phyloP scores from a whole-genome alignment of 2,797 vertebrate genomes.

The Danio jaintianensis region DNA sequence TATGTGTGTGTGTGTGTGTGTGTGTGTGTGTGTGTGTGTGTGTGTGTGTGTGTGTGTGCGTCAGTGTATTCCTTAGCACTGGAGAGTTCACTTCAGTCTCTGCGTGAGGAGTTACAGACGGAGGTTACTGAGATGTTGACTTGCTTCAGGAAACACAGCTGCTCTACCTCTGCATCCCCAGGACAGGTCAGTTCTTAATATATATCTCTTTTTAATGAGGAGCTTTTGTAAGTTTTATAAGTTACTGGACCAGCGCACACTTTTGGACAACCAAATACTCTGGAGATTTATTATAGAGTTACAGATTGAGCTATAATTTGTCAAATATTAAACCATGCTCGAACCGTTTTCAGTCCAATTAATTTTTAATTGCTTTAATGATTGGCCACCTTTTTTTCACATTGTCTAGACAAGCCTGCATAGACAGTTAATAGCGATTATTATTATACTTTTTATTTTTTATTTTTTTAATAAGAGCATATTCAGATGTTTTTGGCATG shows the following conservation, averaged over 20 bases:
- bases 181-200: constrained; percentile 74
- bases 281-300: neutral
- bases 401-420: neutral
- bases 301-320: neutral
- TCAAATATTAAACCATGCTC: neutral
- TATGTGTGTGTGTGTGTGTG: too few relatives aligned
- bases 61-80: constrained; percentile 77
- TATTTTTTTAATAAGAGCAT: too few relatives aligned
- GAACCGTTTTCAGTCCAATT: neutral
- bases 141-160: constrained; percentile 80
- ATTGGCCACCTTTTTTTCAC: neutral
- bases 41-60: too few relatives aligned
- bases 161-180: constrained; percentile 73
- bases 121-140: constrained; percentile 75
- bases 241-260: neutral
- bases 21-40: too few relatives aligned
- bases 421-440: neutral
- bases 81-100: constrained; percentile 77
- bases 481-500: neutral
- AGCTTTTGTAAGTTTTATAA: neutral
- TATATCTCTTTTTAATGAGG: neutral
- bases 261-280: neutral
- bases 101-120: constrained; percentile 79
- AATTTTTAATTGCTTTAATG: neutral
- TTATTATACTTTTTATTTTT: too few relatives aligned